Conservation (phyloP, 2,113 vertebrate species). For the Catharus fuscescens region DNA sequence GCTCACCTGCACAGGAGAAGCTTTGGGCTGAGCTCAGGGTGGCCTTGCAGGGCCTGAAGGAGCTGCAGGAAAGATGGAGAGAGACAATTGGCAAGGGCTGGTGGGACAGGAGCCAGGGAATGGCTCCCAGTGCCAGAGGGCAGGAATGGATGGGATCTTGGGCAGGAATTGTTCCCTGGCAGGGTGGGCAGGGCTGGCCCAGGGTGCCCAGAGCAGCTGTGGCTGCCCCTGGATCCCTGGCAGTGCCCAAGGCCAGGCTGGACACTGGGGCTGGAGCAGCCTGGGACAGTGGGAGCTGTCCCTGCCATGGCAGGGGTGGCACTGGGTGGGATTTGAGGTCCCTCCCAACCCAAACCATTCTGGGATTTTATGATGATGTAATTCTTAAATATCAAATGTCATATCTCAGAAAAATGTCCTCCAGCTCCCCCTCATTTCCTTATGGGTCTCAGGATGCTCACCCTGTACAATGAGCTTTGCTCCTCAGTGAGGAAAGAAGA, state of each 20-base stretch:
- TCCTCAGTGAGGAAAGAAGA: not conserved
- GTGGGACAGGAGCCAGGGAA: rapidly evolving
- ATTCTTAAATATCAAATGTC: not conserved
- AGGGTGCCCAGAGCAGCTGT: not conserved
- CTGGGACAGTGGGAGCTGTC: not conserved
- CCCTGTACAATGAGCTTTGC: not conserved
- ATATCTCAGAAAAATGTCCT: not conserved
- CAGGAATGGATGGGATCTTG: rapidly evolving
- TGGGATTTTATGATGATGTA: not conserved
- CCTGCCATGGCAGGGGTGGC: not conserved
- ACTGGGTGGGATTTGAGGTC: rapidly evolving
- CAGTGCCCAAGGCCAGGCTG: not conserved
- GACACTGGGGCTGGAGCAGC: not conserved
- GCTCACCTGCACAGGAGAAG: not conserved
- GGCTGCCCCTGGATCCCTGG: not conserved
- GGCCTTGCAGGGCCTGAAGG: no score
- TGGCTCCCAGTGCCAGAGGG: not conserved
- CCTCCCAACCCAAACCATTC: not conserved
- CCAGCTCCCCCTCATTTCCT: not conserved
- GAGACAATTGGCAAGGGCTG: not conserved
- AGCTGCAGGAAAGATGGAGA: no score
- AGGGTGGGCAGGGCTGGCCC: not conserved
- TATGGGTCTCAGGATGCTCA: not conserved
- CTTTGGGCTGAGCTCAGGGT: not conserved
- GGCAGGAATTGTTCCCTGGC: not conserved